A percentile compares a stretch with the other conserved stretches of the same genome.
Evolutionary conservation across 2,113 vertebrate species (phyloP).

Genomic region (Centropristis striata): DNA sequence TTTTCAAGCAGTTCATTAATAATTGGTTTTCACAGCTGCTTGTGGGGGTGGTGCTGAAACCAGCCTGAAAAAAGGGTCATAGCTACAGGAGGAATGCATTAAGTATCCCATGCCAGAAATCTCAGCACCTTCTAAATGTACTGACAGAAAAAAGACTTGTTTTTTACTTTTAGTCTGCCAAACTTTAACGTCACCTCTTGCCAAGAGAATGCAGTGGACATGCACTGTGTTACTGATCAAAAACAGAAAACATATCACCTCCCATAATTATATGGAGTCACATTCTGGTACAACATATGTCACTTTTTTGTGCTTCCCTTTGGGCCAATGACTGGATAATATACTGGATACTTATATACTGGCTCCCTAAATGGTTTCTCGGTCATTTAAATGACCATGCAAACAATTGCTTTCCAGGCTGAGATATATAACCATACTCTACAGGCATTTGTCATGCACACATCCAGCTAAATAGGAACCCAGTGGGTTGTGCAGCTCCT

Average conservation of each 20-base stretch:
- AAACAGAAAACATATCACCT: background rate
- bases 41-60: background rate
- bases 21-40: slow-evolving; percentile 18
- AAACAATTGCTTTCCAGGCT: background rate
- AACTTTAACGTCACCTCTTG: background rate
- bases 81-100: slow-evolving; percentile 6
- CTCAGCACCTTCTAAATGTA: background rate
- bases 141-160: background rate
- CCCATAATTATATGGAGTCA: background rate
- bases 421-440: background rate
- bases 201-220: background rate
- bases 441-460: background rate
- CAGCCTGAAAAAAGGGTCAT: slow-evolving; percentile 23
- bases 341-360: background rate
- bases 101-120: background rate
- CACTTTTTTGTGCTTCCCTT: background rate
- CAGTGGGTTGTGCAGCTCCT: background rate
- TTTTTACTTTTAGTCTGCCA: background rate
- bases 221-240: no score
- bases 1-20: slow-evolving; percentile 7
- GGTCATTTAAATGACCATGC: background rate
- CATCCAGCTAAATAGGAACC: background rate
- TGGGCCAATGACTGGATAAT: background rate
- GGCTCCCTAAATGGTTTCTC: no score
- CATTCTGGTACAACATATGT: background rate